phyloP scores from a whole-genome alignment of 2,888 invertebrate genomes.

The Thumatha senex region DNA sequence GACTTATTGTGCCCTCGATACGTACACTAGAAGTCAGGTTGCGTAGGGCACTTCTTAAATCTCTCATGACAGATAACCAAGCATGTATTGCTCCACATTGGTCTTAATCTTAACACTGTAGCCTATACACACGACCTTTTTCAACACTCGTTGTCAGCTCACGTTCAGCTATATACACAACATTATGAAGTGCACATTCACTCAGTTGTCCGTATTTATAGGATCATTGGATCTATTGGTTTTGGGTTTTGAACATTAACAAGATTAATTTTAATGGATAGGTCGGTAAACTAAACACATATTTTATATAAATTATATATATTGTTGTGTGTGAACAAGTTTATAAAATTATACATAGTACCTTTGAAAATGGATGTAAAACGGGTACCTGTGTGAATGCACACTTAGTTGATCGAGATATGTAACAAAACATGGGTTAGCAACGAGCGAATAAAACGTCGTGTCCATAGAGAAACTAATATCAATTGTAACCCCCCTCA shows the following conservation, averaged over 20 bases:
- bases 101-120: constrained; percentile 11
- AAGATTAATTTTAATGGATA: no score
- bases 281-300: no score
- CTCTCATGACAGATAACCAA: constrained; percentile 81
- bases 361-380: no score
- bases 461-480: not conserved
- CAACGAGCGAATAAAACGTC: not conserved
- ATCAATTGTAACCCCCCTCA: not conserved
- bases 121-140: not conserved
- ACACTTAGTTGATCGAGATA: not conserved
- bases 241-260: not conserved
- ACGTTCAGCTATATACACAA: not conserved
- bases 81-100: constrained; percentile 73
- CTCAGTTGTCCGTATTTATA: no score
- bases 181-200: not conserved
- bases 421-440: not conserved
- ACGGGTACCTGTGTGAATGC: no score
- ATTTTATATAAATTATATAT: no score
- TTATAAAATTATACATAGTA: no score
- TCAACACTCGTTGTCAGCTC: not conserved
- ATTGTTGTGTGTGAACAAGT: no score
- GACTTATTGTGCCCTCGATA: constrained; percentile 54
- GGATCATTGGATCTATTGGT: not conserved
- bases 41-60: constrained; percentile 77
- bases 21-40: constrained; percentile 67